Percentiles rank a stretch among this genome's conserved stretches.
Evolutionary conservation across 1,140 invertebrate species (phyloP).

Genomic region (Whitmania pigra): DNA sequence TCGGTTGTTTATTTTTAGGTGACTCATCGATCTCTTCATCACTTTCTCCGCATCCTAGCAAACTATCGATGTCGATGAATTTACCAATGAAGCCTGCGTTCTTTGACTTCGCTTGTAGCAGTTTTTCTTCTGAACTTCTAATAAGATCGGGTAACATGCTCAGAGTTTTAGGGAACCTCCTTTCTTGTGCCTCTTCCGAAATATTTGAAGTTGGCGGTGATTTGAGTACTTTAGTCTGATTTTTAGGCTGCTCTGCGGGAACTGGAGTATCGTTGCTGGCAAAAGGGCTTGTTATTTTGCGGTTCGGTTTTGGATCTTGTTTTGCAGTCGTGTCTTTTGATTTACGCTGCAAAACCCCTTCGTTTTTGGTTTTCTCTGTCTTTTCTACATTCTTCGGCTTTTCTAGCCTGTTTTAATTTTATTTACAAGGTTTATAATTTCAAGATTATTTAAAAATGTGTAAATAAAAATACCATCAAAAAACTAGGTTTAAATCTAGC

Average conservation of each 20-base stretch:
- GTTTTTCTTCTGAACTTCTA: slow-evolving; percentile 23
- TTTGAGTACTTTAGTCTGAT: too few species aligned
- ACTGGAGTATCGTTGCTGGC: too few species aligned
- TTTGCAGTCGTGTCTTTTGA: too few species aligned
- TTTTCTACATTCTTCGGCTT: not conserved
- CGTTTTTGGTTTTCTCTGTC: not conserved
- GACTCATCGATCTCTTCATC: slow-evolving; percentile 12
- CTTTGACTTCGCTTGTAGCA: not conserved
- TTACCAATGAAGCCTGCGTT: slow-evolving; percentile 22
- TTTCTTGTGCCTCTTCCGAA: slow-evolving; percentile 5
- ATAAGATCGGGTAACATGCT: slow-evolving; percentile 32
- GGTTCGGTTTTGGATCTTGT: too few species aligned
- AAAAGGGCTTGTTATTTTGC: too few species aligned
- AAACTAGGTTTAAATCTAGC: too few species aligned
- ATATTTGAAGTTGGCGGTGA: not conserved
- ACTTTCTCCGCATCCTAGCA: slow-evolving; percentile 28
- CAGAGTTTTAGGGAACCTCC: slow-evolving; percentile 14
- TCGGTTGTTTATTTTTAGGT: too few species aligned
- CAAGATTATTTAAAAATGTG: too few species aligned
- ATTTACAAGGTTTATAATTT: too few species aligned
- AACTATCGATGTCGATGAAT: slow-evolving; percentile 36
- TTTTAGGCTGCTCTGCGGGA: too few species aligned
- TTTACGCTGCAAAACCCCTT: too few species aligned
- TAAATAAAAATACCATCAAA: too few species aligned
- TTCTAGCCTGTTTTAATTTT: not conserved